Evolutionary conservation across 2,888 invertebrate species (phyloP).

Genomic region (Tromatobia lineatoria): DNA sequence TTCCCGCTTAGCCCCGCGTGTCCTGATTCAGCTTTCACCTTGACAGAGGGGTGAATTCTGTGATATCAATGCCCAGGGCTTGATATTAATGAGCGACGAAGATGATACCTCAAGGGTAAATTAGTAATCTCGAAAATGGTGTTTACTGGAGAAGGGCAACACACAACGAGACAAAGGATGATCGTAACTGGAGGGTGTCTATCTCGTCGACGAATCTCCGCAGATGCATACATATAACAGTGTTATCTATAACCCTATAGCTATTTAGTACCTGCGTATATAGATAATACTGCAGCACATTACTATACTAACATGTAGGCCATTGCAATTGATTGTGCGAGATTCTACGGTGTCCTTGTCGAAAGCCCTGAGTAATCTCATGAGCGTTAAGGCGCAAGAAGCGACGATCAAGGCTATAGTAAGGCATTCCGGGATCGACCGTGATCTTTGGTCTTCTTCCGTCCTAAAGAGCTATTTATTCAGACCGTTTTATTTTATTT

Average conservation of each 20-base stretch:
- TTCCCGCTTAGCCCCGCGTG: not conserved
- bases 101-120: slow-evolving; percentile 31
- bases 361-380: slow-evolving; percentile 25
- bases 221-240: not conserved
- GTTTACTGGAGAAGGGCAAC: slow-evolving; percentile 3
- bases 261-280: not conserved
- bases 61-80: slow-evolving; percentile 27
- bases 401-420: slow-evolving; percentile 22
- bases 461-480: not conserved
- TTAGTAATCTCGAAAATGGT: slow-evolving; percentile 36
- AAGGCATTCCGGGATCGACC: slow-evolving; percentile 6
- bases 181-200: slow-evolving; percentile 5
- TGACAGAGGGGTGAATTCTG: slow-evolving; percentile 27
- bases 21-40: slow-evolving; percentile 15
- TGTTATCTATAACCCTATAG: not conserved
- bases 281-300: slow-evolving; percentile 15
- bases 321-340: slow-evolving; percentile 23
- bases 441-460: not conserved
- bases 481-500: too few species aligned
- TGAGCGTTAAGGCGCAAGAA: slow-evolving; percentile 12
- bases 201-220: slow-evolving; percentile 27
- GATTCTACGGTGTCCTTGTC: not conserved
- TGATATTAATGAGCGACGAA: slow-evolving; percentile 40
- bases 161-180: not conserved
- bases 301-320: slow-evolving; percentile 2